Evolutionary conservation across 2,113 vertebrate genomes (phyloP).

Genomic region (Upupa epops): DNA sequence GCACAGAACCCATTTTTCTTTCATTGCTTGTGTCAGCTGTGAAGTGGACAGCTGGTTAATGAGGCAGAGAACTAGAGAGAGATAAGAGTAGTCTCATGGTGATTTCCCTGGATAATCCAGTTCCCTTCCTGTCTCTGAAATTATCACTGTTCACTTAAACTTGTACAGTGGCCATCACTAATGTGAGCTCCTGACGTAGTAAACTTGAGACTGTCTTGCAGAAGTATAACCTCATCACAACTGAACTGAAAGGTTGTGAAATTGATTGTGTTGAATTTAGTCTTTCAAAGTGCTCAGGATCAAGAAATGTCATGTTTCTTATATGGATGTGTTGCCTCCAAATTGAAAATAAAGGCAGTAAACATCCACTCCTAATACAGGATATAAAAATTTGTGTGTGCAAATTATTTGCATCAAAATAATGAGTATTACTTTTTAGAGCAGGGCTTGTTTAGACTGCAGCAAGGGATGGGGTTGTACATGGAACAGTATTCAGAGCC

Average conservation of each 20-base stretch:
- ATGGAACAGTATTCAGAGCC: neutral
- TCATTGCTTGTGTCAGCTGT: neutral
- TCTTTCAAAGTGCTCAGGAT: neutral
- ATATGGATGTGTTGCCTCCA: rapidly evolving
- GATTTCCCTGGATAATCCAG: neutral
- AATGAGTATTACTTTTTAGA: neutral
- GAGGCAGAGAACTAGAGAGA: neutral
- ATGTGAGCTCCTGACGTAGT: neutral
- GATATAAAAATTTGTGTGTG: neutral
- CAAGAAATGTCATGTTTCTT: neutral
- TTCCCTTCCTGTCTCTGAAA: neutral
- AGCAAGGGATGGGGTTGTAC: neutral
- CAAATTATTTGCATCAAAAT: neutral
- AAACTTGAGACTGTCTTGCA: neutral
- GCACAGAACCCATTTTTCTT: neutral
- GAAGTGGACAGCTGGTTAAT: neutral
- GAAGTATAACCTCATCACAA: neutral
- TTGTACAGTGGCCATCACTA: neutral
- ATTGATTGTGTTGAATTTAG: neutral
- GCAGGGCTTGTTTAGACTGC: neutral
- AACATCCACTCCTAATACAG: neutral
- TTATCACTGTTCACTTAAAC: neutral
- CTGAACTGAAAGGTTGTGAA: neutral
- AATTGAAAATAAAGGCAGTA: neutral
- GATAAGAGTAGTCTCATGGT: neutral